Evolutionary conservation across 2,888 invertebrate genomes (phyloP).

Genomic region (Athetis lepigone): DNA sequence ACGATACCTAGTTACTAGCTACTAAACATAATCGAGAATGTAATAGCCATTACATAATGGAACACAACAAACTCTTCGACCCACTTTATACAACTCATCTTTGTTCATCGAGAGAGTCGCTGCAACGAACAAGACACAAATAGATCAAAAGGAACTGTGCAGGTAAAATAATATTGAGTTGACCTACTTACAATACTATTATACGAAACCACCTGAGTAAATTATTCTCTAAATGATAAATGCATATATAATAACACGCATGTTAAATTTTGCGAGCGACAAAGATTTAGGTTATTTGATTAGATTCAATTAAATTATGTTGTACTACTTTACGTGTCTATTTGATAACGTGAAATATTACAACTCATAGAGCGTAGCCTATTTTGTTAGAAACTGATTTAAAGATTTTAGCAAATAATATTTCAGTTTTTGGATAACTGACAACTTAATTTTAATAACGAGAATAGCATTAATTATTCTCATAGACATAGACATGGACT

Average conservation of each 20-base stretch:
- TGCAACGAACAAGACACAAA: conserved; percentile 46
- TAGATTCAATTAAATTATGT: conserved; percentile 37
- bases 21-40: conserved; percentile 36
- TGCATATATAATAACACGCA: conserved; percentile 33
- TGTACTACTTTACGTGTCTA: conserved; percentile 4
- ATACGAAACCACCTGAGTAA: conserved; percentile 19
- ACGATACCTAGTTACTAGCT: conserved; percentile 27
- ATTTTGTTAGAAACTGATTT: background rate
- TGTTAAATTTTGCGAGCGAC: conserved; percentile 36
- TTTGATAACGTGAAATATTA: conserved; percentile 1
- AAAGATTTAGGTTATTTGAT: conserved; percentile 44
- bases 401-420: conserved; percentile 7
- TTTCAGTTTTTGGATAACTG: conserved; percentile 1
- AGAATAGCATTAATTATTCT: conserved; percentile 6
- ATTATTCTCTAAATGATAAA: conserved; percentile 45
- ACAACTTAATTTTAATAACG: conserved; percentile 10
- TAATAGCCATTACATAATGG: conserved; percentile 54
- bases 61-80: conserved; percentile 52
- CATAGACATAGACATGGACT: background rate
- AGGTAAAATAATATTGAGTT: conserved; percentile 37
- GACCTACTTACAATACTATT: conserved; percentile 34
- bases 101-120: conserved; percentile 59
- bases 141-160: conserved; percentile 42
- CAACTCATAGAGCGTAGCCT: background rate
- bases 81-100: conserved; percentile 61